These are phyloP conservation scores for Ctena decussata DNA, from an alignment of 2,888 invertebrate genomes.

Conservation along the genomic window DNA sequence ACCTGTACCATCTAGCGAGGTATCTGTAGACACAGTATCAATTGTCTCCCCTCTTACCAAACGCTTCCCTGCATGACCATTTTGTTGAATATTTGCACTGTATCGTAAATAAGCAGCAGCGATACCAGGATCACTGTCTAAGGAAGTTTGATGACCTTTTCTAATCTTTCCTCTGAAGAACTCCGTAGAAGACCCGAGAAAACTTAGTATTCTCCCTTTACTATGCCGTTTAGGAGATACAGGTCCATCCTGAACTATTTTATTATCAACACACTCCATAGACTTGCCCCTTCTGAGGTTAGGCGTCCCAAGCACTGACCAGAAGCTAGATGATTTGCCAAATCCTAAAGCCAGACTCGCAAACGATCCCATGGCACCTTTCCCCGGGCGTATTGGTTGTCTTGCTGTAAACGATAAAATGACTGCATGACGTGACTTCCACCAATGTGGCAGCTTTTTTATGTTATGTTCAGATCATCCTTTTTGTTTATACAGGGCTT, in stretches of 20 bases:
- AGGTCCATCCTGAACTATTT: constrained; percentile 20
- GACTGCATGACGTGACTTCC: no score
- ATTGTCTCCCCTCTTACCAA: constrained; percentile 61
- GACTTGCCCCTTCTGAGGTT: constrained; percentile 71
- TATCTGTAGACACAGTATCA: constrained; percentile 59
- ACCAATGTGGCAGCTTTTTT: no score
- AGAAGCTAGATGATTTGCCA: constrained; percentile 70
- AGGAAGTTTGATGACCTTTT: constrained; percentile 49
- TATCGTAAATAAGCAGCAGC: constrained; percentile 28
- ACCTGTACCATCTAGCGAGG: constrained; percentile 53
- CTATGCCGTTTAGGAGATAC: constrained; percentile 40
- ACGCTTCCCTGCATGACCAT: constrained; percentile 57
- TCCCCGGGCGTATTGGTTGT: constrained; percentile 61
- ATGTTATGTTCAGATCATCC: no score
- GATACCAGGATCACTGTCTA: constrained; percentile 59
- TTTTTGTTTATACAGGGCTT: no score
- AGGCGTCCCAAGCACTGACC: constrained; percentile 72
- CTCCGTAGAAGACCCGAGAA: constrained; percentile 64
- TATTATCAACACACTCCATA: constrained; percentile 60
- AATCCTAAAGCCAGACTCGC: constrained; percentile 73
- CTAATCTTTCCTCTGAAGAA: constrained; percentile 52
- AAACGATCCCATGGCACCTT: constrained; percentile 74
- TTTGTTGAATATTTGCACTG: constrained; percentile 38
- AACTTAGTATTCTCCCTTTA: constrained; percentile 53
- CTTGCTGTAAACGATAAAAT: constrained; percentile 52